Percentiles rank a stretch among this genome's conserved stretches.
phyloP scores from a whole-genome alignment of 2,797 vertebrate species.

The Bufotes viridis region DNA sequence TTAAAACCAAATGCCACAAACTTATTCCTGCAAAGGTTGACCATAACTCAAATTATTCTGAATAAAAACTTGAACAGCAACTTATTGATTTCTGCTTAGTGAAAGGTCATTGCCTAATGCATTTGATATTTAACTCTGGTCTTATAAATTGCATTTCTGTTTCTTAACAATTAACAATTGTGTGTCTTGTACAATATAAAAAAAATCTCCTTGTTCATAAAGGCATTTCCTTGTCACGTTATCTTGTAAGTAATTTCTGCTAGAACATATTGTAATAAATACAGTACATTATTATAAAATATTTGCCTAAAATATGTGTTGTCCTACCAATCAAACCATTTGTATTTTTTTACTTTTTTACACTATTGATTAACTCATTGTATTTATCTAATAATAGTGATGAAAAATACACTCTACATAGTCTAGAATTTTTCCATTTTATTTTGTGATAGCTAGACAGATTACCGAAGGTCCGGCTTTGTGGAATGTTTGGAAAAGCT shows the following conservation, averaged over 20 bases:
- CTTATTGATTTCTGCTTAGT: conserved; percentile 63
- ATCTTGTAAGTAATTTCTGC: neutral
- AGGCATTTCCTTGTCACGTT: neutral
- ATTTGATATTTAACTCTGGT: conserved; percentile 62
- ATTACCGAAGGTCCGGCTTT: too few species aligned
- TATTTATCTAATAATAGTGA: too few species aligned
- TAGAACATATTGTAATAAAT: neutral
- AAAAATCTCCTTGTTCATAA: conserved; percentile 27
- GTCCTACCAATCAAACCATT: neutral
- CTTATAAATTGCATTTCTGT: conserved; percentile 61
- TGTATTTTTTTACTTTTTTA: neutral
- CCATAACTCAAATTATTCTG: conserved; percentile 63
- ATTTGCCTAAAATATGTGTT: neutral
- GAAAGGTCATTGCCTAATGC: conserved; percentile 60
- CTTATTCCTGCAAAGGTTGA: conserved; percentile 55
- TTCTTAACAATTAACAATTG: conserved; percentile 55
- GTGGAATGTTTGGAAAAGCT: too few species aligned
- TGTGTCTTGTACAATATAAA: conserved; percentile 24
- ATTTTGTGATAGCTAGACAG: too few species aligned
- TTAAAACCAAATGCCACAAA: conserved; percentile 58
- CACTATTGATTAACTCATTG: too few species aligned
- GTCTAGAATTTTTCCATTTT: too few species aligned
- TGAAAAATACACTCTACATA: too few species aligned
- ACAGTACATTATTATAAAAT: neutral
- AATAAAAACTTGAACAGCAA: conserved; percentile 62